phyloP scores from a whole-genome alignment of 2,888 invertebrate genomes.

The Automeris io region DNA sequence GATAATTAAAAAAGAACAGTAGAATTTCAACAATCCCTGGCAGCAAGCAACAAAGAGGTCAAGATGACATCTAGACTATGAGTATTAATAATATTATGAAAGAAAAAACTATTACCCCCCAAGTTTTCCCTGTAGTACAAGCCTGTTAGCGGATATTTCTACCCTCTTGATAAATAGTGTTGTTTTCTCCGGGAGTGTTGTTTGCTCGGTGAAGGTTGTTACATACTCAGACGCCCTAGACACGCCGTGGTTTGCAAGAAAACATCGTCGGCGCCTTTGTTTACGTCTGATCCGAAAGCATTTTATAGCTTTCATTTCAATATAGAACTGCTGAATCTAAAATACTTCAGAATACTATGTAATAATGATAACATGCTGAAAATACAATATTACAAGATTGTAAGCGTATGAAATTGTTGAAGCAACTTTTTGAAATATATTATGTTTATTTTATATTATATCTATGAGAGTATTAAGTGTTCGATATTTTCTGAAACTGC shows the following conservation, averaged over 20 bases:
- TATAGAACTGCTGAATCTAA: background rate
- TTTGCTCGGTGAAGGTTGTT: slow-evolving; percentile 44
- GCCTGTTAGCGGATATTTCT: slow-evolving; percentile 42
- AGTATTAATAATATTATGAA: too few relatives aligned
- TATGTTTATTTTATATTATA: too few relatives aligned
- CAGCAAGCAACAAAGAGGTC: too few relatives aligned
- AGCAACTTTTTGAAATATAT: too few relatives aligned
- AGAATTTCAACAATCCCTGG: too few relatives aligned
- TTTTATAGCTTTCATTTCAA: slow-evolving; percentile 16
- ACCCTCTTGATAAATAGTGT: slow-evolving; percentile 72
- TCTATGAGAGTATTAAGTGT: too few relatives aligned
- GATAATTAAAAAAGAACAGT: too few relatives aligned
- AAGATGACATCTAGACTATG: too few relatives aligned
- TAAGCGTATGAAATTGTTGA: too few relatives aligned
- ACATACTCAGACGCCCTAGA: slow-evolving; percentile 12
- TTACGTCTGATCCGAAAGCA: slow-evolving; percentile 38
- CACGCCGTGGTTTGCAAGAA: slow-evolving; percentile 26
- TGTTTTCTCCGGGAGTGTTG: slow-evolving; percentile 68
- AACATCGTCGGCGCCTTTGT: slow-evolving; percentile 44
- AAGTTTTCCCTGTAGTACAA: slow-evolving; percentile 3
- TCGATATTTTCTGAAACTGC: too few relatives aligned
- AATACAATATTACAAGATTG: too few relatives aligned
- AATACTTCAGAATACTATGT: background rate
- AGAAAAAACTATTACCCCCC: too few relatives aligned
- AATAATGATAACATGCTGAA: background rate